Base-by-base conservation (phyloP, 2,797 vertebrate genomes). In the Danio choprae region DNA sequence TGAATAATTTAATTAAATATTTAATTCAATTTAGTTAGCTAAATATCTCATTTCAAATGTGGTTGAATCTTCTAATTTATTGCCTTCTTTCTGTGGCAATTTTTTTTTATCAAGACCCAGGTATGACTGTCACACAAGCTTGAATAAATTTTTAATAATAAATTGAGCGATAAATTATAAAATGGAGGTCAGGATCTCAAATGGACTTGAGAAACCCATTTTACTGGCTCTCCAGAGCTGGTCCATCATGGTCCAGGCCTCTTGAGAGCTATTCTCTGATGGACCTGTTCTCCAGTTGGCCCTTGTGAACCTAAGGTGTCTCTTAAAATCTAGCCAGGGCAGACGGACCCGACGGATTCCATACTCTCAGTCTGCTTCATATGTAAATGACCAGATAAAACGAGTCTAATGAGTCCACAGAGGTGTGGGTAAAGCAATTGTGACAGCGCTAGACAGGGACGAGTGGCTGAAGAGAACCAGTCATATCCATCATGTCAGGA, bases 381-480 rank as follows among this genome's bases (percentile, higher is more conserved):
- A 89, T 91, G 89, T 82, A 92, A 90, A 92, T 91, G 20, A 18
- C 22, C 29, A 80, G 72, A 81, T 81, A 86, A 89, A 87, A 16
- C 81, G 77, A 82, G 81, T 83, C 65, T 86, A 88, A 90, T 55
- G 80, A 85, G 85, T 38, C 86, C 87, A 88, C 84, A 63, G 83
- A 87, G 87, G 86, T 89, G 82, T 74, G 70, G 13, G 70, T 62
- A 38, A 71, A 69, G 64, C 72, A 55, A 67, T 22, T 55, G 43
- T 38, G 68, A 73, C 60, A 58, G 43, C 20, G 62, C 73, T 40
- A 76, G 59, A 68, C 48, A 15, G 48, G 41, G 10, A 20, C 13
- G 36, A 67, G 74, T 56, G 50, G 50, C 53, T 77, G 51, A 83
- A 56, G 53, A 79, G 41, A 67, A 78, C 70, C 70, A 72, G 46